Evolutionary conservation across 2,797 vertebrate species (phyloP).

Genomic region (Xiphorhynchus erythropygius): DNA sequence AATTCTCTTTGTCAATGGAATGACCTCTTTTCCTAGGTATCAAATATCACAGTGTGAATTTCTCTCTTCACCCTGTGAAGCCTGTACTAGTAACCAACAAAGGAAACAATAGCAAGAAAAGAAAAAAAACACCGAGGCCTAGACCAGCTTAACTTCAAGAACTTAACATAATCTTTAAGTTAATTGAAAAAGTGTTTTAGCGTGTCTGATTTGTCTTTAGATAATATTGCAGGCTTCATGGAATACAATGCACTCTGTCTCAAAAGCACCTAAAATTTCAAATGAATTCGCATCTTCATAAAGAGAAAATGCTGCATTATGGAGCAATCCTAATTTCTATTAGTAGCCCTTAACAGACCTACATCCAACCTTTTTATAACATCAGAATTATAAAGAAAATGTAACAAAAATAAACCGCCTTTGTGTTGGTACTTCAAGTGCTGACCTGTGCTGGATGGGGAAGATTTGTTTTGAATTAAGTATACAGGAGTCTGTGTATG

Average conservation of each 20-base stretch:
- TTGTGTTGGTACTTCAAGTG: background rate
- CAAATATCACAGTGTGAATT: conserved; percentile 16
- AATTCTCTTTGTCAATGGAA: background rate
- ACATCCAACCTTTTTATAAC: background rate
- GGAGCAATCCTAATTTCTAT: background rate
- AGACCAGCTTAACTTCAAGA: background rate
- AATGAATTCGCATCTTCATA: background rate
- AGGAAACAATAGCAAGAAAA: conserved; percentile 25
- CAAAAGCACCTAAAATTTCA: background rate
- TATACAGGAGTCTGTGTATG: background rate
- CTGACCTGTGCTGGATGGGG: background rate
- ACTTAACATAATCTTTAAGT: background rate
- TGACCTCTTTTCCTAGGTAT: background rate
- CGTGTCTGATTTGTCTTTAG: background rate
- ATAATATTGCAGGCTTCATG: background rate
- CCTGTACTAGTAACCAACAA: background rate
- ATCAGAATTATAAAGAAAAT: background rate
- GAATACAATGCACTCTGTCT: background rate
- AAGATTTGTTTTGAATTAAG: background rate
- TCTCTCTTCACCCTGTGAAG: conserved; percentile 23
- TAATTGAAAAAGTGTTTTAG: background rate
- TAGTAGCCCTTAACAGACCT: background rate
- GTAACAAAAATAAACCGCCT: background rate
- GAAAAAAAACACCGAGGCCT: background rate
- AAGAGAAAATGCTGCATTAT: background rate